Percentiles rank a stretch among this genome's conserved stretches.
These are phyloP conservation scores for Leptosomus discolor DNA, from an alignment of 2,113 vertebrate genomes.

Conservation along the genomic window DNA sequence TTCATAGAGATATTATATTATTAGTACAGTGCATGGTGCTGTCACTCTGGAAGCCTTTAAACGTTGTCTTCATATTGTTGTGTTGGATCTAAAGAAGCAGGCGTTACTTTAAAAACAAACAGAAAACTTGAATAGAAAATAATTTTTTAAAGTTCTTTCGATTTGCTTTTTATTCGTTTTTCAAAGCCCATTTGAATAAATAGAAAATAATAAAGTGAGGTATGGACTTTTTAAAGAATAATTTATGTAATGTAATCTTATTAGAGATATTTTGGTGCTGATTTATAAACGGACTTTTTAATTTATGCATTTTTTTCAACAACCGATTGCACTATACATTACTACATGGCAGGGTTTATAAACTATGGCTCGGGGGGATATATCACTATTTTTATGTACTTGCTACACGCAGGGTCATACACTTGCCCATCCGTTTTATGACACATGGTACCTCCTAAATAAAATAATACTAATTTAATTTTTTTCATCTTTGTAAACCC, in stretches of 20 bases:
- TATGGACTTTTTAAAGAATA: conserved; percentile 66
- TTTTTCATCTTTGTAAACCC: conserved; percentile 67
- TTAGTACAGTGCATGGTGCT: conserved; percentile 91
- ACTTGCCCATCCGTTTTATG: conserved; percentile 63
- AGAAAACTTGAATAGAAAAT: conserved; percentile 75
- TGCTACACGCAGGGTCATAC: conserved; percentile 64
- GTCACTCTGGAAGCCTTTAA: conserved; percentile 75
- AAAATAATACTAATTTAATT: conserved; percentile 13
- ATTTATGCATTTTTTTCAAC: conserved; percentile 76
- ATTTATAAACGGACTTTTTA: conserved; percentile 73
- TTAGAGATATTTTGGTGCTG: conserved; percentile 70
- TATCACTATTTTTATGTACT: conserved; percentile 74
- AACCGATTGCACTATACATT: conserved; percentile 82
- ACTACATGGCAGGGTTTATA: conserved; percentile 73
- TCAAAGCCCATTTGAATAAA: conserved; percentile 67
- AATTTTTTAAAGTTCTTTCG: conserved; percentile 66
- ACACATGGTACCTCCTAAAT: conserved; percentile 67
- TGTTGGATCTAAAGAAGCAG: conserved; percentile 59
- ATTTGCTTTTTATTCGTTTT: conserved; percentile 67
- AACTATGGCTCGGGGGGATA: conserved; percentile 72
- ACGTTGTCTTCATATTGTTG: conserved; percentile 71
- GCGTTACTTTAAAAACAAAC: conserved; percentile 62
- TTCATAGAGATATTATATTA: conserved; percentile 73
- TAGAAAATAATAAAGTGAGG: conserved; percentile 53
- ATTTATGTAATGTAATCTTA: conserved; percentile 75